A percentile compares a stretch with the other conserved stretches of the same genome.
Evolutionary conservation across 2,113 vertebrate species (phyloP).

Genomic region (Rattus norvegicus): DNA sequence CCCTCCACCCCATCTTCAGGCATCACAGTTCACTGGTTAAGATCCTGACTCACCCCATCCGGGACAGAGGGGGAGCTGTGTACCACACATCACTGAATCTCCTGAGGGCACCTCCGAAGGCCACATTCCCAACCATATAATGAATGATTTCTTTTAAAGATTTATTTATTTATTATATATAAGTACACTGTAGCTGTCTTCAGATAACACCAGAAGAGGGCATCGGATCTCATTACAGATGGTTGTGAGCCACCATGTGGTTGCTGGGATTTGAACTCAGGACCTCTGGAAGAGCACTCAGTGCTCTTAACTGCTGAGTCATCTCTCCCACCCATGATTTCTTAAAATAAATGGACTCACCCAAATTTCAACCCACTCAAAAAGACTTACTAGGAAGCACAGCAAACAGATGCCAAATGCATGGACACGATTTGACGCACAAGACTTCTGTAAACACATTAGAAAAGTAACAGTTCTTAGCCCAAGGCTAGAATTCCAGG

Average conservation of each 20-base stretch:
- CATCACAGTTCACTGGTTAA: neutral
- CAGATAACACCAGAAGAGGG: no score
- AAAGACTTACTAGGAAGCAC: neutral
- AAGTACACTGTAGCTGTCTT: no score
- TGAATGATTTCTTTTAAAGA: neutral
- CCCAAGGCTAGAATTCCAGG: neutral
- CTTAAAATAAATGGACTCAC: neutral
- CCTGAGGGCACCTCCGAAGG: neutral
- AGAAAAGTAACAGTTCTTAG: conserved; percentile 20
- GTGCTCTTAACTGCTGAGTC: no score
- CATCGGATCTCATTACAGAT: no score
- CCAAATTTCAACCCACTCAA: neutral
- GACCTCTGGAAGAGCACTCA: no score
- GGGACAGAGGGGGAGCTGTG: neutral
- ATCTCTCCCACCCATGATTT: neutral
- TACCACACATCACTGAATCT: neutral
- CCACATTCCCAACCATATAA: no score
- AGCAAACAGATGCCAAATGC: neutral
- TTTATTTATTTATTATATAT: no score
- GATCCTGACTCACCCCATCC: neutral
- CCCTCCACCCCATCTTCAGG: no score
- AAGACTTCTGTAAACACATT: neutral
- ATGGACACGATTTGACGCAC: neutral
- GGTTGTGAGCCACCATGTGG: no score
- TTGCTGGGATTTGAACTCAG: no score